Evolutionary conservation across 1,140 invertebrate genomes (phyloP).

Genomic region (Drosophila biarmipes): DNA sequence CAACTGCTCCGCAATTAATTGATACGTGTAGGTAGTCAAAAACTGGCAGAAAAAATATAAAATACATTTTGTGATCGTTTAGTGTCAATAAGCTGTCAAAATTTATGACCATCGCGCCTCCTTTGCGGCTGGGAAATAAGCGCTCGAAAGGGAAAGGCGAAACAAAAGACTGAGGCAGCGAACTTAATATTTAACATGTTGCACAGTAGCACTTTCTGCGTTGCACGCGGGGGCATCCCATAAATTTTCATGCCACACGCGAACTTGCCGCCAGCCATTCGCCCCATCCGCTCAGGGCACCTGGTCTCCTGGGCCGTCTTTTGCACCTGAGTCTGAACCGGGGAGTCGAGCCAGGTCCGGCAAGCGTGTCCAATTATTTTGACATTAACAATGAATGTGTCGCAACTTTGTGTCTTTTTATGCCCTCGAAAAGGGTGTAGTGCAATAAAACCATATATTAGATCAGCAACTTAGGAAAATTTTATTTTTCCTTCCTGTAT

Average conservation of each 20-base stretch:
- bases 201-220: constrained; percentile 49
- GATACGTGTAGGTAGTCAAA: constrained; percentile 14
- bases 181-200: constrained; percentile 64
- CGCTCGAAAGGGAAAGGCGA: constrained; percentile 33
- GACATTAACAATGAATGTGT: constrained; percentile 81
- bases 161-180: constrained; percentile 44
- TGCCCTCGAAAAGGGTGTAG: constrained; percentile 22
- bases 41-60: not conserved
- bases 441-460: not conserved
- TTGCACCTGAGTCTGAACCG: constrained; percentile 27
- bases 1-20: constrained; percentile 26
- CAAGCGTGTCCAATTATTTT: constrained; percentile 83
- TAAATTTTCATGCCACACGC: constrained; percentile 82
- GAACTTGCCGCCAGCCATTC: constrained; percentile 38
- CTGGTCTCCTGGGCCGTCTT: constrained; percentile 20
- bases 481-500: no score
- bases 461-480: no score
- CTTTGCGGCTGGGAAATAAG: constrained; percentile 22
- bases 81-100: constrained; percentile 78
- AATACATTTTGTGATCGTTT: constrained; percentile 34
- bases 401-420: constrained; percentile 51
- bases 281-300: constrained; percentile 33
- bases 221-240: constrained; percentile 50
- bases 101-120: constrained; percentile 68
- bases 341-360: constrained; percentile 42